Base-by-base conservation (phyloP, 1,140 invertebrate species). In the Teleogryllus occipitalis region DNA sequence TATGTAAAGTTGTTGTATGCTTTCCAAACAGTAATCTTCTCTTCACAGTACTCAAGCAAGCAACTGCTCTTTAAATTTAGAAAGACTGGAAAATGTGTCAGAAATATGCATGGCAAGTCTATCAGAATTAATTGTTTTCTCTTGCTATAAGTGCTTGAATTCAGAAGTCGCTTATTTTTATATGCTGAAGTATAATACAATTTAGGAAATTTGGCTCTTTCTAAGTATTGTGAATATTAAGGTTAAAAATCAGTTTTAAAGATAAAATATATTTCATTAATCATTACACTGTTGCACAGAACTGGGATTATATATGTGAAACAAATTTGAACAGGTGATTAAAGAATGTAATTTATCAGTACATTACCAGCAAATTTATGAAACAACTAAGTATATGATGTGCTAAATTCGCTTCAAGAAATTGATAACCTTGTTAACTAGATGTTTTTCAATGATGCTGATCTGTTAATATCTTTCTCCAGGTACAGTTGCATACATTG, bases 401-500 rank as follows among this genome's bases (percentile, higher is more conserved):
- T 74, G 12, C 27, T 8, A n/a, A 21, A 21, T 10, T 22, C 1
- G n/a, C 18, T 10, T 22, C 14, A 74, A 1, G 15, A 21, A 22
- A 74, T 0, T 18, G 7, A 6, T 27, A 7, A 74, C 73, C 27
- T 74, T 74, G 73, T 15, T 74, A 27, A 74, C n/a, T 18, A 74
- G 27, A 27, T 18, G 27, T 39, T 39, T 39, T 39, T 39, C 27
- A 39, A 5, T 39, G 1, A 39, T 39, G 27, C 27, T 39, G 27
- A 39, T 39, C 1, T 65, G 54, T 18, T 65, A 18, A 65, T 65
- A 14, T 65, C 54, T 14, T 65, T 65, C 18, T 65, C 10, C 18
- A 65, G 54, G 54, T 65, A 14, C 54, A 65, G 54, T 65, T 90
- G 78, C 87, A 88, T 80, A 84, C 87, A 78, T 88, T 90, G 87